These are phyloP conservation scores for Cacatua alba DNA, from an alignment of 2,113 vertebrate species.

Conservation along the genomic window DNA sequence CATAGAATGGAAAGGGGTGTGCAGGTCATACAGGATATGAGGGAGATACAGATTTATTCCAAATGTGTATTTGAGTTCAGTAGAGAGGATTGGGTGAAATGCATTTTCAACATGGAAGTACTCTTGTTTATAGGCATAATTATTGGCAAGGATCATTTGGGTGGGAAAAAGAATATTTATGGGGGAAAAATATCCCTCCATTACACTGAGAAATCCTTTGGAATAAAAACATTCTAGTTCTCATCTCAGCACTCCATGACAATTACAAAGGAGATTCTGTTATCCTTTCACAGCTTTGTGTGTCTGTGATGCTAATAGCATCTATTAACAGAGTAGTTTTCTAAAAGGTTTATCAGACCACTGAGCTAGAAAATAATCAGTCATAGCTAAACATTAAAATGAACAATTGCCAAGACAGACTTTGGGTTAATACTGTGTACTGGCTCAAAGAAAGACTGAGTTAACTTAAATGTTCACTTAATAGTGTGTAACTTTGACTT, in stretches of 20 bases:
- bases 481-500: background rate
- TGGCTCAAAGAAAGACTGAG: background rate
- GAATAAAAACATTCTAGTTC: background rate
- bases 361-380: constrained; percentile 32
- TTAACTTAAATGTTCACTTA: constrained; percentile 5
- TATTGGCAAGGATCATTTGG: background rate
- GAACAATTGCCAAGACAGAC: background rate
- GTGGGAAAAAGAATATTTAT: background rate
- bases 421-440: background rate
- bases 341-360: constrained; percentile 27
- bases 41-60: background rate
- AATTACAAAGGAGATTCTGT: background rate
- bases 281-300: background rate
- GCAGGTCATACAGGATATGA: background rate
- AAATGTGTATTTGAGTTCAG: background rate
- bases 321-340: background rate
- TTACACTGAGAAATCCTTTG: background rate
- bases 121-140: background rate
- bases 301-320: background rate
- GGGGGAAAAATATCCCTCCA: accelerated
- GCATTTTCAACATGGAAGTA: background rate
- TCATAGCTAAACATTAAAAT: background rate
- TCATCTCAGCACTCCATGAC: background rate
- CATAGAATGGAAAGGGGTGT: accelerated
- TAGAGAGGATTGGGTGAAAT: background rate